Conservation (phyloP, 2,888 invertebrate genomes). For the Zonitis immaculata region DNA sequence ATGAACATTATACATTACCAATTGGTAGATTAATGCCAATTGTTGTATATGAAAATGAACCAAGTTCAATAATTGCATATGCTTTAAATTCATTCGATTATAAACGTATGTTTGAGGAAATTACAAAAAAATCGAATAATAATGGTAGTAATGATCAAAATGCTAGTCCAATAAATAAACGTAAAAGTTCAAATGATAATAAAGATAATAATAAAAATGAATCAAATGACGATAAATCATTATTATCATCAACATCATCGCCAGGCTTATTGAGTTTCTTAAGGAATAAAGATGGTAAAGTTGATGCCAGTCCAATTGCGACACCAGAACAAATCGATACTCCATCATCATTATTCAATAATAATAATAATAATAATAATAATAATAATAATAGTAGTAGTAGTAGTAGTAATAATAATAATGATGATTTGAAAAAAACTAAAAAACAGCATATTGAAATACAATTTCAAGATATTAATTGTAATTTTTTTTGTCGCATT, state of each 20-base stretch:
- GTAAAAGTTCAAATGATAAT: slow-evolving; percentile 48
- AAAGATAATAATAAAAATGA: too few species aligned
- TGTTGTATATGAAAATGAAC: slow-evolving; percentile 75
- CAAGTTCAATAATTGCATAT: slow-evolving; percentile 82
- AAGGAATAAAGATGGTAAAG: slow-evolving; percentile 40
- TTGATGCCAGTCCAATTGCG: slow-evolving; percentile 15
- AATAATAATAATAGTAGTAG: too few species aligned
- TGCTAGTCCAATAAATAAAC: slow-evolving; percentile 51
- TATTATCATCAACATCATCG: too few species aligned
- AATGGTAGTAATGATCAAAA: slow-evolving; percentile 24
- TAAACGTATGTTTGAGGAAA: slow-evolving; percentile 56
- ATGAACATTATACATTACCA: slow-evolving; percentile 68
- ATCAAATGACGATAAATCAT: slow-evolving; percentile 37
- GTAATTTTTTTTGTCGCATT: slow-evolving; percentile 85
- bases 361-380: too few species aligned
- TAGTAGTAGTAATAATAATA: slow-evolving; percentile 30
- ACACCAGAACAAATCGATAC: too few species aligned
- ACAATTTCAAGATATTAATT: slow-evolving; percentile 59
- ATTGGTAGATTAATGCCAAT: slow-evolving; percentile 57
- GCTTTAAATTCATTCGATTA: slow-evolving; percentile 71
- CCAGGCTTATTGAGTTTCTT: slow-evolving; percentile 45
- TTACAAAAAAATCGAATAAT: slow-evolving; percentile 33
- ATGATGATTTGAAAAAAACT: slow-evolving; percentile 42
- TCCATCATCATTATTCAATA: background rate
- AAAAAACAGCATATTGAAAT: slow-evolving; percentile 52